A percentile compares a stretch with the other conserved stretches of the same genome.
phyloP scores from a whole-genome alignment of 2,888 invertebrate genomes.

The Drosophila phalerata region DNA sequence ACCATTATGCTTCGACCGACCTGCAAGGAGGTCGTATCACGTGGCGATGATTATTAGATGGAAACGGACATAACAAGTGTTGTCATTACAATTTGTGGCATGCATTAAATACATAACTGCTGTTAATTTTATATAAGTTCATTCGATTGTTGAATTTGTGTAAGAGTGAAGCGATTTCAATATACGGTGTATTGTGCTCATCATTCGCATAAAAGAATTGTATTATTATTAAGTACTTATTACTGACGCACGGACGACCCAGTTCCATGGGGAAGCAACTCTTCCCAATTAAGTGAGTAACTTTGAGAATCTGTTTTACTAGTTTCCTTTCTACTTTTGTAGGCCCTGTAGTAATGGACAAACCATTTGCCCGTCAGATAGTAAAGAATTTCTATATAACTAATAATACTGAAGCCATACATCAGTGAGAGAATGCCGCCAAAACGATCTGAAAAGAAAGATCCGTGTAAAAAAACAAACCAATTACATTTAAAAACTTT shows the following conservation, averaged over 20 bases:
- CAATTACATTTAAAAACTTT: neutral
- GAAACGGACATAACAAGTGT: neutral
- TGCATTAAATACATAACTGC: constrained; percentile 47
- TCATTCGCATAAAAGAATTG: constrained; percentile 31
- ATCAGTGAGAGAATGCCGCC: constrained; percentile 84
- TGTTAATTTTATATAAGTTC: constrained; percentile 58
- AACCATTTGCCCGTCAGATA: constrained; percentile 83
- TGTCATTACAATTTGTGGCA: constrained; percentile 35
- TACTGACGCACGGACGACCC: neutral
- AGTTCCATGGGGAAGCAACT: constrained; percentile 36
- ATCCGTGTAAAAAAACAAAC: neutral
- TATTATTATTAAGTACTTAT: constrained; percentile 3
- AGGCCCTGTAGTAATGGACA: constrained; percentile 49
- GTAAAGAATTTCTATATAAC: constrained; percentile 82
- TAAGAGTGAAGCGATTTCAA: constrained; percentile 35
- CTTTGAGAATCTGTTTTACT: neutral
- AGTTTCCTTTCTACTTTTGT: neutral
- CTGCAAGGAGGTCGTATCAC: constrained; percentile 98
- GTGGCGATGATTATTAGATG: constrained; percentile 94
- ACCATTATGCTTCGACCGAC: constrained; percentile 98
- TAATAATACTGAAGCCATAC: constrained; percentile 84
- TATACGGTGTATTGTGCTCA: constrained; percentile 39
- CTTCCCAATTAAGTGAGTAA: constrained; percentile 55
- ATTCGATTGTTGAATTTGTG: constrained; percentile 65
- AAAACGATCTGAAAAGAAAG: constrained; percentile 77